Conservation (phyloP, 1,140 invertebrate genomes). For the Globodera ellingtonae region DNA sequence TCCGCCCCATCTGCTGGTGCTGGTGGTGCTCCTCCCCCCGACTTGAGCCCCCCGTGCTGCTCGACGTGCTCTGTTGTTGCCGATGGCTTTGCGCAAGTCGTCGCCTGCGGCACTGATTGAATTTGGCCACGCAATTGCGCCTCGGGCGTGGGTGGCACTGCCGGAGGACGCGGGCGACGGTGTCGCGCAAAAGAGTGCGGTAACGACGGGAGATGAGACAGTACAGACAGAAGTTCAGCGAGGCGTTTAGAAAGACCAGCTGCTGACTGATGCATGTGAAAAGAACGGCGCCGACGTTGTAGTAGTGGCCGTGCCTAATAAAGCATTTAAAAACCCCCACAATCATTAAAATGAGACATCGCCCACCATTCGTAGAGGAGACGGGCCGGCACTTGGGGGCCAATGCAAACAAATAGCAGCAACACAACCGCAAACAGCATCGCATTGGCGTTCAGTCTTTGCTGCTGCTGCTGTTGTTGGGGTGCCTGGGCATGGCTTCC, state of each 20-base stretch:
- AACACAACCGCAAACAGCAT: slow-evolving; percentile 65
- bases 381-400: slow-evolving; percentile 62
- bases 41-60: background rate
- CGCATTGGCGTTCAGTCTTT: slow-evolving; percentile 60
- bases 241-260: slow-evolving; percentile 63
- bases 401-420: slow-evolving; percentile 61
- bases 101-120: background rate
- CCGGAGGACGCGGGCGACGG: slow-evolving; percentile 16
- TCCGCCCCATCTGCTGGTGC: background rate
- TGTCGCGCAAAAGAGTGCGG: slow-evolving; percentile 50
- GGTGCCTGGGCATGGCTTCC: slow-evolving; percentile 13
- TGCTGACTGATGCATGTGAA: slow-evolving; percentile 62
- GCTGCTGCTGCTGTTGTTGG: slow-evolving; percentile 28
- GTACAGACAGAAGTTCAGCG: slow-evolving; percentile 63
- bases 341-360: background rate
- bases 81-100: background rate
- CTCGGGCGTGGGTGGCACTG: background rate
- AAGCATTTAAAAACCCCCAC: background rate
- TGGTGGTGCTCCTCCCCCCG: background rate
- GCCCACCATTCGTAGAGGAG: slow-evolving; percentile 55
- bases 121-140: background rate
- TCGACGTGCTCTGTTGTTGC: background rate
- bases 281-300: slow-evolving; percentile 56
- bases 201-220: slow-evolving; percentile 61
- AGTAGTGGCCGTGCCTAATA: slow-evolving; percentile 46